A percentile compares a stretch with the other conserved stretches of the same genome.
Conservation (phyloP, 2,113 vertebrate genomes). For the Thalassarche chlororhynchos region DNA sequence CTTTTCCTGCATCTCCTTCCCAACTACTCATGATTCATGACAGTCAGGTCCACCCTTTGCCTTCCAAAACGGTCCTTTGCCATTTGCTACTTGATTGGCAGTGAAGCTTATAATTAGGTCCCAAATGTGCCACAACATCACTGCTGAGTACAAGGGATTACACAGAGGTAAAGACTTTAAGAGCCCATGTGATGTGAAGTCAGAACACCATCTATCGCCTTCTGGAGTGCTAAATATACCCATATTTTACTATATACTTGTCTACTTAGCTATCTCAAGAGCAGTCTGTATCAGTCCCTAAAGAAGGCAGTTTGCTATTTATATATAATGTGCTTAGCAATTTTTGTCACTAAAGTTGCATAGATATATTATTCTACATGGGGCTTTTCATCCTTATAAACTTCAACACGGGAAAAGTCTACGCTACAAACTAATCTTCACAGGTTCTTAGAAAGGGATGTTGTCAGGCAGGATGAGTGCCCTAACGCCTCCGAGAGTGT, state of each 20-base stretch:
- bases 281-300: background rate
- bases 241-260: background rate
- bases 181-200: background rate
- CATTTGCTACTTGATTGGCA: background rate
- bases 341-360: slow-evolving; percentile 19
- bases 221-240: slow-evolving; percentile 35
- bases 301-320: slow-evolving; percentile 45
- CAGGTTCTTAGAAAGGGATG: background rate
- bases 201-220: background rate
- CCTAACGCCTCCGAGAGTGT: background rate
- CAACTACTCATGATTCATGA: background rate
- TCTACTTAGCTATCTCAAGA: background rate
- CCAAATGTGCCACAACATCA: background rate
- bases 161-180: background rate
- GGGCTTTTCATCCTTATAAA: slow-evolving; percentile 15
- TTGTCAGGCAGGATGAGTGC: background rate
- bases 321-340: slow-evolving; percentile 1
- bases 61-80: background rate
- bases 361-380: background rate
- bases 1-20: background rate
- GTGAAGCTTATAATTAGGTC: background rate
- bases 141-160: background rate
- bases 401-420: background rate
- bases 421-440: background rate
- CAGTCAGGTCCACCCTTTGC: background rate